These are phyloP conservation scores for Bombus consobrinus DNA, from an alignment of 1,140 invertebrate species.

Conservation along the genomic window DNA sequence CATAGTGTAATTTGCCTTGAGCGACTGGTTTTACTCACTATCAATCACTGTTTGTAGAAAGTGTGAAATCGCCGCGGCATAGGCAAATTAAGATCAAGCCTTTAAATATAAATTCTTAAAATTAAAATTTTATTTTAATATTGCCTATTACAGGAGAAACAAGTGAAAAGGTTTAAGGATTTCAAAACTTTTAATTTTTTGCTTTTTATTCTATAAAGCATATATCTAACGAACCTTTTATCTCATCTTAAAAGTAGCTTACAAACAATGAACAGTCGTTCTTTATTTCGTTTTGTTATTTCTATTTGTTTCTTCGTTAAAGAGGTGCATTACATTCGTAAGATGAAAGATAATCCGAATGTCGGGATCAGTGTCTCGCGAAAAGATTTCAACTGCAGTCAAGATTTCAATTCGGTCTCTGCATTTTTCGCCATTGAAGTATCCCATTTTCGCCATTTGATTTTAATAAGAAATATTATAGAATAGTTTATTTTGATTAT, in stretches of 20 bases:
- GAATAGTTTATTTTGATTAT: too few relatives aligned
- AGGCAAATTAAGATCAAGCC: too few relatives aligned
- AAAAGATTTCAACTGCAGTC: conserved; percentile 1
- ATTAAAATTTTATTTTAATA: neutral
- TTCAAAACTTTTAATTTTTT: too few relatives aligned
- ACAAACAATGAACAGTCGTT: neutral
- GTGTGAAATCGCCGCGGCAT: too few relatives aligned
- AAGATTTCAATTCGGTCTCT: too few relatives aligned
- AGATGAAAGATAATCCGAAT: conserved; percentile 18
- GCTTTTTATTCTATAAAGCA: neutral
- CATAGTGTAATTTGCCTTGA: conserved; percentile 37
- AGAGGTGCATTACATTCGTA: conserved; percentile 13
- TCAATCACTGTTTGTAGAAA: neutral
- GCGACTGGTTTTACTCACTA: neutral
- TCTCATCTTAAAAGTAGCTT: neutral
- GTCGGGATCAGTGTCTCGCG: neutral
- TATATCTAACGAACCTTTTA: too few relatives aligned
- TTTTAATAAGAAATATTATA: neutral
- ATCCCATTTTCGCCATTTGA: too few relatives aligned
- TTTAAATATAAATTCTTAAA: too few relatives aligned
- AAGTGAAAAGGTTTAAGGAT: neutral
- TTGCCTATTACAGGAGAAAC: neutral
- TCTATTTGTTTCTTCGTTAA: conserved; percentile 4
- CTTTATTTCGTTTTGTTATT: neutral
- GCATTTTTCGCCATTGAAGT: neutral